Conservation (phyloP, 2,113 vertebrate genomes). For the Ophiodon elongatus region DNA sequence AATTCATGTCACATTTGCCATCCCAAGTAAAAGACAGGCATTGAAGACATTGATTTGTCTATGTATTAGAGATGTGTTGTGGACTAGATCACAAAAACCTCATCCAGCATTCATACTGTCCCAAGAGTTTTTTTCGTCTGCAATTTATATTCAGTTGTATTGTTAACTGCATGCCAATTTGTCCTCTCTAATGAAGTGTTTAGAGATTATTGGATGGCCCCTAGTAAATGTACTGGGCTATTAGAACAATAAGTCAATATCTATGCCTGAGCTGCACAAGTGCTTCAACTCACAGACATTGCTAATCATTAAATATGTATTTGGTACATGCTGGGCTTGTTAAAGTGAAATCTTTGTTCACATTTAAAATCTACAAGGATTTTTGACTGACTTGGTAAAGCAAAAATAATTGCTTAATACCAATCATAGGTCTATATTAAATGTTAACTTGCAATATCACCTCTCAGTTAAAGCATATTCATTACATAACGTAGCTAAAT, state of each 20-base stretch:
- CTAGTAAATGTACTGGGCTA: constrained; percentile 33
- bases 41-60: constrained; percentile 61
- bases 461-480: not conserved
- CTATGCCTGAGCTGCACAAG: not conserved
- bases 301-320: constrained; percentile 43
- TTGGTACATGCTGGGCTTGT: not conserved
- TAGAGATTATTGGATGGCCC: constrained; percentile 34
- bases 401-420: not conserved
- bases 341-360: constrained; percentile 14
- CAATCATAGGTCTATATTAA: not conserved
- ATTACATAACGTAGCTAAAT: not conserved
- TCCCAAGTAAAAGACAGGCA: constrained; percentile 33
- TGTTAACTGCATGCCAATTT: constrained; percentile 29
- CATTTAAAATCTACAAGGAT: constrained; percentile 20
- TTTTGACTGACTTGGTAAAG: not conserved
- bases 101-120: not conserved
- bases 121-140: not conserved
- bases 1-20: constrained; percentile 55
- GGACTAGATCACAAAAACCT: not conserved
- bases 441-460: not conserved
- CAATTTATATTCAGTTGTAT: constrained; percentile 9
- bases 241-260: constrained; percentile 54
- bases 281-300: not conserved
- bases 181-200: constrained; percentile 55
- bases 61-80: constrained; percentile 14